Percentiles rank a stretch among this genome's conserved stretches.
phyloP scores from a whole-genome alignment of 2,113 vertebrate species.

The Harpagus bidentatus region DNA sequence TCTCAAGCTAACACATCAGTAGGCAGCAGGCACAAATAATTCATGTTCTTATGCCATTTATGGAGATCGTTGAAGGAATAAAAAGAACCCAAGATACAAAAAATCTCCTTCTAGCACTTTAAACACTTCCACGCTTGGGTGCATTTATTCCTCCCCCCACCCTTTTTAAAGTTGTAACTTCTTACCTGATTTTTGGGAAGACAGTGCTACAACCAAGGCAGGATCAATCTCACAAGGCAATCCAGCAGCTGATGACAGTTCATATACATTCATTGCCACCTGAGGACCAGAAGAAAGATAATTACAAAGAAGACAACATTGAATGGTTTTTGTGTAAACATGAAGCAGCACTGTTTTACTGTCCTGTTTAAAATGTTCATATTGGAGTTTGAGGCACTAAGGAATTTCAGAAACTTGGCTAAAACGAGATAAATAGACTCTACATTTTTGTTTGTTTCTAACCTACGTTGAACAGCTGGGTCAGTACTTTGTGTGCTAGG shows the following conservation, averaged over 20 bases:
- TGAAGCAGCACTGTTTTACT: not conserved
- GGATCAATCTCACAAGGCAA: conserved; percentile 97
- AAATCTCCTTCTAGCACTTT: not conserved
- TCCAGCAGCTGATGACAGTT: conserved; percentile 95
- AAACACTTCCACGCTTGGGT: not conserved
- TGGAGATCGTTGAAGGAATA: not conserved
- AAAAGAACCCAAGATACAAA: not conserved
- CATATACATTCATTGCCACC: conserved; percentile 99
- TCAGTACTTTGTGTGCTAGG: not conserved
- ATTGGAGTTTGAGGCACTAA: not conserved
- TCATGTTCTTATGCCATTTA: not conserved
- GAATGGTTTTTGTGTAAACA: not conserved
- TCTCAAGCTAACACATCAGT: not conserved
- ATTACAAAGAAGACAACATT: not conserved
- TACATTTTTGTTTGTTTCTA: not conserved
- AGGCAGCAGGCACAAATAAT: not conserved
- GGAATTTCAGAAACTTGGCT: not conserved
- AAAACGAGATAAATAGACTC: not conserved
- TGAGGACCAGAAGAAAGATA: conserved; percentile 47
- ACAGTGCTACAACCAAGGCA: conserved; percentile 94
- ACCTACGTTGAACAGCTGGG: not conserved
- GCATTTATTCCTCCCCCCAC: not conserved
- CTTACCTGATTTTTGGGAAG: conserved; percentile 95
- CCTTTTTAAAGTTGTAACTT: not conserved
- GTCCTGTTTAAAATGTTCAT: not conserved